Evolutionary conservation across 2,113 vertebrate genomes (phyloP), one percentile per base, ranked within the genome.

Genomic region (Dicentrarchus labrax): DNA sequence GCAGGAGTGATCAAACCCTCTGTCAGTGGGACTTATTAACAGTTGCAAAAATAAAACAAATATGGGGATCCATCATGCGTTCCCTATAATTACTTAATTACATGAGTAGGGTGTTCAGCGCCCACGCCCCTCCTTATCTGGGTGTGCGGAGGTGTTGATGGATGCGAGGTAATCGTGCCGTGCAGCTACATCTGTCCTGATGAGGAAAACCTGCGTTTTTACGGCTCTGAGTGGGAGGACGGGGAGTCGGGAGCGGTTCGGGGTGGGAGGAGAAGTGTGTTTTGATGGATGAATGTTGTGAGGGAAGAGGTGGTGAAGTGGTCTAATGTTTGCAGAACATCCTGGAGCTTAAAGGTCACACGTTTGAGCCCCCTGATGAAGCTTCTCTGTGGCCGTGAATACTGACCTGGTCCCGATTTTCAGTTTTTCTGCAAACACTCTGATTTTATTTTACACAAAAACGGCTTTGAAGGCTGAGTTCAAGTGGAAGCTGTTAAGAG

Each of bases 71-170:
- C 62, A 67, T 89, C 83, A 74, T 66, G 62, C 8, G 36, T 19
- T 17, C 24, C 69, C 75, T 64, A 12, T 91, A 91, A 91, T 80
- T 77, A 89, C 68, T 76, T 82, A 87, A 89, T 88, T 86, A 82
- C 54, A 59, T 0, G 50, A 75, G 68, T 59, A 22, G 89, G 86
- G 83, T 76, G 72, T 41, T 50, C 50, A 48, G 36, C 17, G 15
- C 38, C 10, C 54, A 9, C 3, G 21, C n/a, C 16, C 43, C n/a
- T 8, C 60, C n/a, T 38, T 39, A 69, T 87, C 76, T 41, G 76
- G 19, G 45, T n/a, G 70, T 62, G 80, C 80, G 62, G 86, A 88
- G 88, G 88, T 54, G 76, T 59, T 90, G 88, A 91, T 90, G 81
- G 86, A 85, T 88, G 84, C 9, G 84, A 78, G 77, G 76, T 88